phyloP scores from a whole-genome alignment of 2,113 vertebrate genomes.

The Solenodon paradoxus region DNA sequence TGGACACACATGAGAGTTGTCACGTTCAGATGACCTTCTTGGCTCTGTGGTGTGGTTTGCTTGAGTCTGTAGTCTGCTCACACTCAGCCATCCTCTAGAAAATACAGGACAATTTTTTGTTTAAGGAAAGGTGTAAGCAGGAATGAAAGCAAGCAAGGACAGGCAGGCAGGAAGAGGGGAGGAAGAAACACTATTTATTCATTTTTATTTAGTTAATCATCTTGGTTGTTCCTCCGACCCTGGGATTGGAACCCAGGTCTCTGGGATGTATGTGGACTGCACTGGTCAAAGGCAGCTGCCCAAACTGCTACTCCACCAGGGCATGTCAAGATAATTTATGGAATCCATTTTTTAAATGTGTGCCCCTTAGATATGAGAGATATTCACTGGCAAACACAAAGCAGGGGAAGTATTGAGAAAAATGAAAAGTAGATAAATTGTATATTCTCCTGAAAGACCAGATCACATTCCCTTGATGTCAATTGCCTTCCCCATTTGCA shows the following conservation, averaged over 20 bases:
- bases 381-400: background rate
- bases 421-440: slow-evolving; percentile 57
- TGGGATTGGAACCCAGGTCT: too few species aligned
- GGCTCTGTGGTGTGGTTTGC: background rate
- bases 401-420: background rate
- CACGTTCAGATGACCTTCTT: background rate
- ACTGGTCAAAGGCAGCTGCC: too few species aligned
- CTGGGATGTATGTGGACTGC: too few species aligned
- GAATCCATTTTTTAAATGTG: background rate
- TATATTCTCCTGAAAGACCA: background rate
- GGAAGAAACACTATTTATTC: too few species aligned
- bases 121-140: too few species aligned
- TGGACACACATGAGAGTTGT: background rate
- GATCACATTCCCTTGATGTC: slow-evolving; percentile 8
- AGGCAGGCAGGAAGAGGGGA: too few species aligned
- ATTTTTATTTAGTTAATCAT: too few species aligned
- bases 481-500: background rate
- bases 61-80: background rate
- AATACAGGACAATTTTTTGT: background rate
- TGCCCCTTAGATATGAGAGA: background rate
- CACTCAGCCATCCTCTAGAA: background rate
- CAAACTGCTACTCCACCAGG: too few species aligned
- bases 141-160: too few species aligned
- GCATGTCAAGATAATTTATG: too few species aligned
- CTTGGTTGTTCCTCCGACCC: too few species aligned